Percentiles rank a stretch among this genome's conserved stretches.
Conservation (phyloP, 2,113 vertebrate genomes). For the Phoenicopterus ruber region DNA sequence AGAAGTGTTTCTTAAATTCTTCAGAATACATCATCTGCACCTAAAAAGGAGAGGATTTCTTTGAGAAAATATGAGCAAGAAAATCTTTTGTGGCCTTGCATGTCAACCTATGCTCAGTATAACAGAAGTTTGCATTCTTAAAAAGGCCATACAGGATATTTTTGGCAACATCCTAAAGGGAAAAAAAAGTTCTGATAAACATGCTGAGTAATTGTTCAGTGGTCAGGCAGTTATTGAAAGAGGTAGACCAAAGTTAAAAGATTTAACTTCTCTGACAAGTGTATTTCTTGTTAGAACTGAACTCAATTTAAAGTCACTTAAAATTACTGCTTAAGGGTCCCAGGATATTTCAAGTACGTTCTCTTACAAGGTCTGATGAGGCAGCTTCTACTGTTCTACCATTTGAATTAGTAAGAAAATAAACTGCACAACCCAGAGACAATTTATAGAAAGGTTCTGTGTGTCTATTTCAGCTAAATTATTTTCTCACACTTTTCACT, state of each 20-base stretch:
- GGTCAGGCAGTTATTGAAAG: background rate
- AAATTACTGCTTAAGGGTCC: background rate
- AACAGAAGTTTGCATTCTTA: background rate
- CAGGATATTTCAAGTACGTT: background rate
- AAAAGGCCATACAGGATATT: background rate
- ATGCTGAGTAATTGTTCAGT: background rate
- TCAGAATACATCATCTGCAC: background rate
- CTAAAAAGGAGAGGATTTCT: background rate
- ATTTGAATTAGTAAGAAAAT: background rate
- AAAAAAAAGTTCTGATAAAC: background rate
- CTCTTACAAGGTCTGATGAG: background rate
- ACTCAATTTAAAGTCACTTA: background rate
- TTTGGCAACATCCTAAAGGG: background rate
- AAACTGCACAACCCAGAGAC: background rate
- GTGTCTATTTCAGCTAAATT: background rate
- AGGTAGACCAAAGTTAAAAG: background rate
- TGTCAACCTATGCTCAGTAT: background rate
- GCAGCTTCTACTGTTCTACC: background rate
- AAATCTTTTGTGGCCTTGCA: background rate
- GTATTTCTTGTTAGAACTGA: background rate
- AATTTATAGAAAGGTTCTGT: background rate
- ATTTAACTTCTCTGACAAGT: background rate
- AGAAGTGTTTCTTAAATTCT: background rate
- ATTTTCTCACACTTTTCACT: background rate
- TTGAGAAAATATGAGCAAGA: background rate